Percentiles rank a stretch among this genome's conserved stretches.
Evolutionary conservation across 2,113 vertebrate genomes (phyloP).

Genomic region (Hippocampus zosterae): DNA sequence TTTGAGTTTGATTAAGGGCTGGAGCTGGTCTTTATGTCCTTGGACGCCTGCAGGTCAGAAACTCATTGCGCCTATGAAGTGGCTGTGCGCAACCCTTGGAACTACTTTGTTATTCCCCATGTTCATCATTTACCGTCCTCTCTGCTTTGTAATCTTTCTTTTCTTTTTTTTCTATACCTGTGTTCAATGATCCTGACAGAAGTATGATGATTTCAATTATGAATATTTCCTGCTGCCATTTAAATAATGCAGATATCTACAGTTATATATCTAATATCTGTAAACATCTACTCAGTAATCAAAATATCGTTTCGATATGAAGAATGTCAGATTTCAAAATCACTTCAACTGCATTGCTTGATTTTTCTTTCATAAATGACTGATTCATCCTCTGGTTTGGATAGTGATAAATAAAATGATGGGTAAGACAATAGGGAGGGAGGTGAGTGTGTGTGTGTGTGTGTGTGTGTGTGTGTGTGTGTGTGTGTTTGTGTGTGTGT

Average conservation of each 20-base stretch:
- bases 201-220: constrained; percentile 40
- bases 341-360: constrained; percentile 10
- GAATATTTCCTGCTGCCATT: constrained; percentile 4
- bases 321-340: constrained; percentile 15
- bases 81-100: constrained; percentile 35
- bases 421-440: neutral
- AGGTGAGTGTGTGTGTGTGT: constrained; percentile 41
- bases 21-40: constrained; percentile 33
- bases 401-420: constrained; percentile 2
- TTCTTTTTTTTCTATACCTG: constrained; percentile 4
- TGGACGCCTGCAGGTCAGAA: constrained; percentile 53
- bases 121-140: constrained; percentile 13
- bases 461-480: constrained; percentile 30
- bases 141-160: constrained; percentile 6
- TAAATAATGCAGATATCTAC: neutral
- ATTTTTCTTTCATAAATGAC: constrained; percentile 5
- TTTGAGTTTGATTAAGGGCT: constrained; percentile 45
- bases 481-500: constrained; percentile 43
- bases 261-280: constrained; percentile 6
- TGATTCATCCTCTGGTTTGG: constrained; percentile 17
- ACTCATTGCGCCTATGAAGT: constrained; percentile 49
- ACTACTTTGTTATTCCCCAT: constrained; percentile 22
- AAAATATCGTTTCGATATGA: constrained; percentile 14
- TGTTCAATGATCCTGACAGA: constrained; percentile 17
- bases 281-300: constrained; percentile 30